These are phyloP conservation scores for Pristionchus exspectatus DNA, from an alignment of 2,888 invertebrate species.

Conservation along the genomic window DNA sequence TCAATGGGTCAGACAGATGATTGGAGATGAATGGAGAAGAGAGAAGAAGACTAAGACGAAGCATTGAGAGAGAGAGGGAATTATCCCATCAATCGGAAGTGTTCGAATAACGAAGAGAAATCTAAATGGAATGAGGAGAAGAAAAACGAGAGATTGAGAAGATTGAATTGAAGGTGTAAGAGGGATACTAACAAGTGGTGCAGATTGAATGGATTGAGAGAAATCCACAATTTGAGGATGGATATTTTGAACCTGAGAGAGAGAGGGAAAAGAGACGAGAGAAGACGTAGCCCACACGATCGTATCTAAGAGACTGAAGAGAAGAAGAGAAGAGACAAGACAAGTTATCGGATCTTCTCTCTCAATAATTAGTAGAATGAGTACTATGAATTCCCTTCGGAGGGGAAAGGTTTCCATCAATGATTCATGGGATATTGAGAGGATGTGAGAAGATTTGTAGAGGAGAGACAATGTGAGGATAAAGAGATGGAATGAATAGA, in stretches of 20 bases:
- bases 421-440: slow-evolving; percentile 25
- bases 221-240: not conserved
- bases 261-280: not conserved
- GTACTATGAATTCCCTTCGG: not conserved
- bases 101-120: slow-evolving; percentile 11
- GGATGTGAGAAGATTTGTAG: slow-evolving; percentile 47
- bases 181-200: slow-evolving; percentile 42
- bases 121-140: slow-evolving; percentile 28
- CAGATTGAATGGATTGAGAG: slow-evolving; percentile 5
- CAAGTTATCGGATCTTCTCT: slow-evolving; percentile 16
- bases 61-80: not conserved
- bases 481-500: not conserved
- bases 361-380: slow-evolving; percentile 24
- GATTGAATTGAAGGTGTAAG: slow-evolving; percentile 47
- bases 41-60: slow-evolving; percentile 13
- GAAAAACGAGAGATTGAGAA: slow-evolving; percentile 53
- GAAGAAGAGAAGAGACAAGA: not conserved
- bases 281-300: not conserved
- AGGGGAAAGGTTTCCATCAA: not conserved
- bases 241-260: slow-evolving; percentile 14
- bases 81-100: slow-evolving; percentile 41
- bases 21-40: slow-evolving; percentile 1
- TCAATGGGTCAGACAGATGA: not conserved
- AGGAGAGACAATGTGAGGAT: slow-evolving; percentile 7
- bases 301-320: slow-evolving; percentile 39